Conservation (phyloP, 2,888 invertebrate genomes). For the Cylindroiulus punctatus region DNA sequence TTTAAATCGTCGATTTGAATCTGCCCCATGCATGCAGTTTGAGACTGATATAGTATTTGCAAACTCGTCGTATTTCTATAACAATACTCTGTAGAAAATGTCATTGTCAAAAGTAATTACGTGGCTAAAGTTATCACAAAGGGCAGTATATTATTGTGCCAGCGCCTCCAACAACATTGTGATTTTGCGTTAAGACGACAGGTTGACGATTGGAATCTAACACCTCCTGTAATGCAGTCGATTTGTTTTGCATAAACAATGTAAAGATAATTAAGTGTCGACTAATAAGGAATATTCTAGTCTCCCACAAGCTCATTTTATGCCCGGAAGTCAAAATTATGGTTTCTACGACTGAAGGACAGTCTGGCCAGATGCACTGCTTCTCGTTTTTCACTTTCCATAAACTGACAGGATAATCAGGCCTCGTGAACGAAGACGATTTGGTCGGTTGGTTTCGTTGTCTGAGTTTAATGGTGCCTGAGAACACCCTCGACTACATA, state of each 20-base stretch:
- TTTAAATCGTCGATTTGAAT: no score
- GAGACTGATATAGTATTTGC: no score
- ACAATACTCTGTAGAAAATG: no score
- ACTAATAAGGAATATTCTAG: slow-evolving; percentile 7
- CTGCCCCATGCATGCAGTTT: no score
- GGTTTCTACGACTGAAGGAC: neutral
- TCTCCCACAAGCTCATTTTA: neutral
- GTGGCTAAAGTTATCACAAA: no score
- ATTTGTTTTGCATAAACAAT: slow-evolving; percentile 14
- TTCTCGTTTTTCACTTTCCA: slow-evolving; percentile 11
- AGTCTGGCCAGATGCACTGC: neutral
- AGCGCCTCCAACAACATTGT: no score
- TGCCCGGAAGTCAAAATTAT: slow-evolving; percentile 10
- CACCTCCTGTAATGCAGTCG: neutral
- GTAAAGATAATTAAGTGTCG: neutral
- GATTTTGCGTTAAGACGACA: no score
- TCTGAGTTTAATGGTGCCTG: neutral
- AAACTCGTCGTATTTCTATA: no score
- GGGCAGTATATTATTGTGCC: no score
- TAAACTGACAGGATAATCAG: neutral
- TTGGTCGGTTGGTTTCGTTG: slow-evolving; percentile 4
- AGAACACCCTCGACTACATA: neutral
- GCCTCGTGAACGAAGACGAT: neutral
- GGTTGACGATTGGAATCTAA: neutral
- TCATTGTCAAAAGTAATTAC: no score